Evolutionary conservation across 1,140 invertebrate genomes (phyloP), one percentile per base, ranked within the genome.

Genomic region (Heliconius hewitsoni): DNA sequence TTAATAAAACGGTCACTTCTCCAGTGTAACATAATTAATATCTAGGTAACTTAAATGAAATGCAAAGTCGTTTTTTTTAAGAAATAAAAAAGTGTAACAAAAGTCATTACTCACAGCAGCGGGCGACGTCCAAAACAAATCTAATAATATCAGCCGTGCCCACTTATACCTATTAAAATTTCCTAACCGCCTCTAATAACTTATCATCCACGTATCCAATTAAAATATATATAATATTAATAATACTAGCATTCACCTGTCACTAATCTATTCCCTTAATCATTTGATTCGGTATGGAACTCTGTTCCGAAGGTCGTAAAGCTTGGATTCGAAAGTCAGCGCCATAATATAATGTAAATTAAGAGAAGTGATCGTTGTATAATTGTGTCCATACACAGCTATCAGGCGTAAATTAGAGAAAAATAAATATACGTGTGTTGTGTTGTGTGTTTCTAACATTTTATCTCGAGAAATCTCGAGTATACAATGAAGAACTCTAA

Each of bases 151-250:
- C 80, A 78, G 70, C 76, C 73, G 79, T 77, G 76, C 80, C 74
- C 77, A 81, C 80, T 81, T 81, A 81, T 77, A 81, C 70, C 77
- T 77, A 81, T 81, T 81, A 81, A 81, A 77, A 78, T 78, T 81
- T 78, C 73, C 77, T 82, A 82, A 82, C 78, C 83, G 79, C 81
- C 79, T 80, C 77, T 83, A 84, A 84, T 87, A 83, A 87, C 82
- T 83, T 83, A 84, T 76, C 78, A 80, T 84, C 83, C 81, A 83
- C 76, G 72, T 81, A 86, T 80, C 84, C 81, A 86, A 90, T 90
- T 90, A 89, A 87, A 88, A 86, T 86, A 79, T 83, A 85, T 83
- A 85, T 87, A 86, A 83, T 85, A 88, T 86, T 85, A 86, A 85
- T 88, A 87, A 87, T 84, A 81, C 84, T 79, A 57, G 80, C 77